Evolutionary conservation across 2,888 invertebrate genomes (phyloP).

Genomic region (Dugesia japonica): DNA sequence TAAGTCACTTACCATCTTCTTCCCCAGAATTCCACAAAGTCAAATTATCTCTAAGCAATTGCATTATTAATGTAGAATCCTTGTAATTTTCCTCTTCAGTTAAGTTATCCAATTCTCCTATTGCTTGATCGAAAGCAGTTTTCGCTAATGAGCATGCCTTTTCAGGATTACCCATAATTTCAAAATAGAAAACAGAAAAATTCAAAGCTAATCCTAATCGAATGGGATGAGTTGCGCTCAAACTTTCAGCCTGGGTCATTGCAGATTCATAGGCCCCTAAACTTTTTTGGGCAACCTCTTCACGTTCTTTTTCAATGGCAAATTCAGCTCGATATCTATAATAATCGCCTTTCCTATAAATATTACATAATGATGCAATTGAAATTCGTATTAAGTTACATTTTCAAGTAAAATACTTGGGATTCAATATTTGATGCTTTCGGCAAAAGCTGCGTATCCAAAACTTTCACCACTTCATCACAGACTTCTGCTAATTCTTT

Average conservation of each 20-base stretch:
- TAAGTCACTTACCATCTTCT: neutral
- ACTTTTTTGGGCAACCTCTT: slow-evolving; percentile 88
- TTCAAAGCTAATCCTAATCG: slow-evolving; percentile 14
- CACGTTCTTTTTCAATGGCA: slow-evolving; percentile 83
- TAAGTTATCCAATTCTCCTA: slow-evolving; percentile 87
- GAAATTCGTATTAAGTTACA: slow-evolving; percentile 58
- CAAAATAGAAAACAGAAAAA: slow-evolving; percentile 13
- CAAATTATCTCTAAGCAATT: slow-evolving; percentile 1
- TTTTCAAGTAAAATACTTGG: slow-evolving; percentile 85
- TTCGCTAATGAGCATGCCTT: neutral
- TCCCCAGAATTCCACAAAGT: neutral
- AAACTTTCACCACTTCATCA: slow-evolving; percentile 75
- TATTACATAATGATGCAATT: neutral
- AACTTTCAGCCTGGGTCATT: slow-evolving; percentile 87
- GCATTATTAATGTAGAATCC: slow-evolving; percentile 16
- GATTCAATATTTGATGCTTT: slow-evolving; percentile 82
- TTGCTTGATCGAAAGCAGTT: slow-evolving; percentile 87
- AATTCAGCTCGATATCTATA: slow-evolving; percentile 94
- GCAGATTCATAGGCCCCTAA: slow-evolving; percentile 86
- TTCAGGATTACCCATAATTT: neutral
- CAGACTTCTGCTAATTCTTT: slow-evolving; percentile 88
- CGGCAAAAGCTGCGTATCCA: slow-evolving; percentile 85
- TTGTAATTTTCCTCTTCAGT: slow-evolving; percentile 60
- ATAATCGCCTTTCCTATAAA: slow-evolving; percentile 69
- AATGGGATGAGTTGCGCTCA: slow-evolving; percentile 54